Conservation (phyloP, 2,888 invertebrate species). For the Andricus quercusramuli region DNA sequence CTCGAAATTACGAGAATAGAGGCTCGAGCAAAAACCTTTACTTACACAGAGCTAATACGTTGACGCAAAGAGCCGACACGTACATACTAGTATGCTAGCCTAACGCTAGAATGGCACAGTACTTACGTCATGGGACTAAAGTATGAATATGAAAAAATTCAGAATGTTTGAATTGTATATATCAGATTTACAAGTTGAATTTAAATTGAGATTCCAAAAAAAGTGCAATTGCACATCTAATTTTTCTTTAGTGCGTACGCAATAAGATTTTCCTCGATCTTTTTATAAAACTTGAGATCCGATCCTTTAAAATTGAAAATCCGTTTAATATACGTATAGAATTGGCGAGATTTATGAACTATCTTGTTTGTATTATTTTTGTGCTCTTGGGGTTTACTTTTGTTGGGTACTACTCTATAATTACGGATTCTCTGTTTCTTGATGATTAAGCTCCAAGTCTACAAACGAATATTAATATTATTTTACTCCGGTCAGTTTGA, state of each 20-base stretch:
- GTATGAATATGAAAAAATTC: conserved; percentile 51
- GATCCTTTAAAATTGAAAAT: background rate
- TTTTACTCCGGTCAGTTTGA: background rate
- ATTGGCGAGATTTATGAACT: background rate
- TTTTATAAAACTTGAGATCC: background rate
- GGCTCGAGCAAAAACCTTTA: conserved; percentile 57
- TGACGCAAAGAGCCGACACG: conserved; percentile 65
- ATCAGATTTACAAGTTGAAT: conserved; percentile 48
- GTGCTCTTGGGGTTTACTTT: background rate
- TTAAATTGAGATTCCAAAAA: background rate
- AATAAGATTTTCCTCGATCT: background rate
- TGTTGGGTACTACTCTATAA: background rate
- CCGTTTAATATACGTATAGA: background rate
- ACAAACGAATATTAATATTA: background rate
- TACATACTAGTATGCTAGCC: conserved; percentile 51
- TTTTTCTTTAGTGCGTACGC: background rate
- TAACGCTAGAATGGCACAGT: conserved; percentile 61
- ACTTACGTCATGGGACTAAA: conserved; percentile 58
- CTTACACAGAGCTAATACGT: conserved; percentile 66
- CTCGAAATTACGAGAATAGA: conserved; percentile 50
- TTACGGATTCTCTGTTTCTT: background rate
- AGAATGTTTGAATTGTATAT: conserved; percentile 65
- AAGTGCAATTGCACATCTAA: background rate
- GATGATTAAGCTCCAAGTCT: background rate
- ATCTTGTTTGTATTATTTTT: background rate